phyloP scores from a whole-genome alignment of 2,113 vertebrate species.

The Steatornis caripensis region DNA sequence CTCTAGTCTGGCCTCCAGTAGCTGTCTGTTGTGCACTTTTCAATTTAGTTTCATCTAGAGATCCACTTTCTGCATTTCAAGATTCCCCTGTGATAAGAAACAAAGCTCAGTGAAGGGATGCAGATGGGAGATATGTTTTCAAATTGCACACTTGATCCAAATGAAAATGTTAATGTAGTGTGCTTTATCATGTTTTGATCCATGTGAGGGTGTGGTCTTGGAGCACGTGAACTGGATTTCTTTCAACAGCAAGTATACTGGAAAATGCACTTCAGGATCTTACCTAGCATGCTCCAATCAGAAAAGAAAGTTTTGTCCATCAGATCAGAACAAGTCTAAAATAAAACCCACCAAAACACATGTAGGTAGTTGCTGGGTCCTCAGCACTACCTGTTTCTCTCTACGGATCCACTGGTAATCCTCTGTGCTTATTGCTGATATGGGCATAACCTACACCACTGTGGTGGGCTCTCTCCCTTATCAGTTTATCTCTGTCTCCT shows the following conservation, averaged over 20 bases:
- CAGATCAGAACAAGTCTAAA: background rate
- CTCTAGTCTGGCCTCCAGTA: background rate
- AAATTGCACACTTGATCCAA: background rate
- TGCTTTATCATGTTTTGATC: background rate
- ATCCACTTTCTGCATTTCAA: background rate
- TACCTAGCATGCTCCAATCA: background rate
- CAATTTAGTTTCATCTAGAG: background rate
- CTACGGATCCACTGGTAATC: background rate
- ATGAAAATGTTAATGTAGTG: background rate
- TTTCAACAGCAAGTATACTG: background rate
- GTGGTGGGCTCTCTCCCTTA: background rate
- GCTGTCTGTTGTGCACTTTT: background rate
- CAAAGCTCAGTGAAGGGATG: background rate
- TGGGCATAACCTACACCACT: background rate
- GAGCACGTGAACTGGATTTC: background rate
- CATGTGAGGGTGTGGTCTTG: rapidly evolving
- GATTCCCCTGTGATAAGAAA: background rate
- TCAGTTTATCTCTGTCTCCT: background rate
- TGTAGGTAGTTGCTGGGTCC: background rate
- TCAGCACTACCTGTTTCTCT: background rate
- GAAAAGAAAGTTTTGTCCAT: background rate
- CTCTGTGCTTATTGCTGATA: background rate
- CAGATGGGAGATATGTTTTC: background rate
- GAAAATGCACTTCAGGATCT: background rate
- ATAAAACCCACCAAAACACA: background rate